Evolutionary conservation across 2,888 invertebrate species (phyloP).

Genomic region (Hirtodrosophila confusa): DNA sequence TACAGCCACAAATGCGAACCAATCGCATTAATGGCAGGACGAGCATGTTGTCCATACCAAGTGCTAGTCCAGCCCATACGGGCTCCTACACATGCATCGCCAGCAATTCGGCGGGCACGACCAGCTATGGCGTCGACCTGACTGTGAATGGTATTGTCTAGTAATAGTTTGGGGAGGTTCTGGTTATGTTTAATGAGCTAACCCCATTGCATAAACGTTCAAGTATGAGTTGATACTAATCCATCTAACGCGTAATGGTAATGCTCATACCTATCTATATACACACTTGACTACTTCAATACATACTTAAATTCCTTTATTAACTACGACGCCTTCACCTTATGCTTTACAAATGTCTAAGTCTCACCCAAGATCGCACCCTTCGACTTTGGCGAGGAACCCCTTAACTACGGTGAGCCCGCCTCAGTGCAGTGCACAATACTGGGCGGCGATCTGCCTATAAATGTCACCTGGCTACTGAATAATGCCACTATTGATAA

Average conservation of each 20-base stretch:
- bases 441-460: slow-evolving; percentile 87
- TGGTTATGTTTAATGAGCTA: slow-evolving; percentile 37
- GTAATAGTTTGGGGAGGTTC: slow-evolving; percentile 9
- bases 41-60: slow-evolving; percentile 86
- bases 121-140: slow-evolving; percentile 86
- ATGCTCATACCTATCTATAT: slow-evolving; percentile 13
- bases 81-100: slow-evolving; percentile 91
- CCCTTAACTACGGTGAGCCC: slow-evolving; percentile 87
- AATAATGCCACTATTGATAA: slow-evolving; percentile 83
- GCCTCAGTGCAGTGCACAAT: slow-evolving; percentile 87
- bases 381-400: slow-evolving; percentile 87
- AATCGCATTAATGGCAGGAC: slow-evolving; percentile 87
- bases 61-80: slow-evolving; percentile 87
- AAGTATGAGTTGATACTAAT: slow-evolving; percentile 83
- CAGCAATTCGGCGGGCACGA: slow-evolving; percentile 89
- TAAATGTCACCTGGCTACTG: slow-evolving; percentile 87
- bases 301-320: slow-evolving; percentile 4
- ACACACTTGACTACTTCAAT: slow-evolving; percentile 2
- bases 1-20: slow-evolving; percentile 85
- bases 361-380: slow-evolving; percentile 86
- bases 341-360: slow-evolving; percentile 49
- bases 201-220: slow-evolving; percentile 23
- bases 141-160: slow-evolving; percentile 86
- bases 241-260: slow-evolving; percentile 30
- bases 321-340: slow-evolving; percentile 4